Evolutionary conservation across 2,113 vertebrate genomes (phyloP), one percentile per base, ranked within the genome.

Genomic region (Brachypodius melanocephalos): DNA sequence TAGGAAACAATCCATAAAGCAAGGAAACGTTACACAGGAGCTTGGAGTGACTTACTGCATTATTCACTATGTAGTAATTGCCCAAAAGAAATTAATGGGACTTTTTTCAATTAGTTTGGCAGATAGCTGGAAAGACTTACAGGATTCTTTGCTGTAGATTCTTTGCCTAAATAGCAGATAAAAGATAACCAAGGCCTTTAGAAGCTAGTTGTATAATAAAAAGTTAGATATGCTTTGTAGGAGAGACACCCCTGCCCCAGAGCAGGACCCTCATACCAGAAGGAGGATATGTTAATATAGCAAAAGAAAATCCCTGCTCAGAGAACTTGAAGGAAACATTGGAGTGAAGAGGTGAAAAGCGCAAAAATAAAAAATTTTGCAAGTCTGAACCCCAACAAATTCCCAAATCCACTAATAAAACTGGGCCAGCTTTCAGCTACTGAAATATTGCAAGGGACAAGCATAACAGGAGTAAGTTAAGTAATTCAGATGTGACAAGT

Each of bases 1-100:
- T 91, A 88, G 68, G 90, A 96, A 93, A 83, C 85, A 96, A 93
- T 86, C 88, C 75, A 91, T 96, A 96, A 96, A 90, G 85, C 85
- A 93, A 86, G 85, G 65, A 86, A 95, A 95, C 2, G 0, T 86
- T 95, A 80, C 46, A 88, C 17, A 79, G 82, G 63, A 95, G 71
- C 72, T 94, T 85, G 61, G 59, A 92, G 91, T 91, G 82, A 91
- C 94, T 94, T 94, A 74, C 54, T 88, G 82, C 92, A 67, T 95
- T 96, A 93, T 93, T 93, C 92, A 81, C 93, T 90, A 49, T 0
- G 8, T 81, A 93, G 90, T 94, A 93, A 97, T 94, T 83, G 79
- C 91, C 71, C 48, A 3, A 71, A 93, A 93, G 67, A 95, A 96
- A 95, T 93, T 93, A 95, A 96, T 93, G 92, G 85, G 63, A 74